Evolutionary conservation across 2,113 vertebrate genomes (phyloP).

Genomic region (Scalopus aquaticus): DNA sequence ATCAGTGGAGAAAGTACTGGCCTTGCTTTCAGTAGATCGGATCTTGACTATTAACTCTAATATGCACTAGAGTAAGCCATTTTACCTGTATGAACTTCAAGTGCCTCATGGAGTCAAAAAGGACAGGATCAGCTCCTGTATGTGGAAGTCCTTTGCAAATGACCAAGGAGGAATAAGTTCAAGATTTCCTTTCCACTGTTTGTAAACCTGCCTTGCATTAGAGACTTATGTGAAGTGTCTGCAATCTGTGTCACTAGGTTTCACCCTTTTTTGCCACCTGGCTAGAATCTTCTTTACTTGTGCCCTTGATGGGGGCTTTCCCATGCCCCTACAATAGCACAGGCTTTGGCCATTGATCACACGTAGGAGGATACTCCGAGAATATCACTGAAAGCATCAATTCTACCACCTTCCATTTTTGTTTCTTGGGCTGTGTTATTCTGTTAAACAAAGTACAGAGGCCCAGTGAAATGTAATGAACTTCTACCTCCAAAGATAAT

Average conservation of each 20-base stretch:
- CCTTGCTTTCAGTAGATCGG: not conserved
- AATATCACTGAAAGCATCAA: not conserved
- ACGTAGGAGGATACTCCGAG: not conserved
- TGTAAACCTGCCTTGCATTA: not conserved
- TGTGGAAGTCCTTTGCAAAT: not conserved
- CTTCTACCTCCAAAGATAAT: slow-evolving; percentile 37
- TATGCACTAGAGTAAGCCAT: not conserved
- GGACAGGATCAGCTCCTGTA: not conserved
- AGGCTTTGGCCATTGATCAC: not conserved
- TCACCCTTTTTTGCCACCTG: not conserved
- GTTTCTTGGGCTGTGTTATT: not conserved
- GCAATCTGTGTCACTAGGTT: not conserved
- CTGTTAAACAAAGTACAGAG: slow-evolving; percentile 37
- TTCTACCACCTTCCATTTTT: not conserved
- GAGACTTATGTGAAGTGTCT: not conserved
- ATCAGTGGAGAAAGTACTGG: not conserved
- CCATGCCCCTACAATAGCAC: not conserved
- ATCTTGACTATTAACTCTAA: not conserved
- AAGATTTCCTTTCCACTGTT: not conserved
- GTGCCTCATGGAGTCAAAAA: not conserved
- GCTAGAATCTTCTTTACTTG: not conserved
- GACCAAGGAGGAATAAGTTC: not conserved
- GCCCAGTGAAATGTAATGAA: not conserved
- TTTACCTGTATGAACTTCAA: not conserved
- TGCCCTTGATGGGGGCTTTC: not conserved